These are phyloP conservation scores for Pycnonotus jocosus DNA, from an alignment of 2,113 vertebrate species.

Conservation along the genomic window DNA sequence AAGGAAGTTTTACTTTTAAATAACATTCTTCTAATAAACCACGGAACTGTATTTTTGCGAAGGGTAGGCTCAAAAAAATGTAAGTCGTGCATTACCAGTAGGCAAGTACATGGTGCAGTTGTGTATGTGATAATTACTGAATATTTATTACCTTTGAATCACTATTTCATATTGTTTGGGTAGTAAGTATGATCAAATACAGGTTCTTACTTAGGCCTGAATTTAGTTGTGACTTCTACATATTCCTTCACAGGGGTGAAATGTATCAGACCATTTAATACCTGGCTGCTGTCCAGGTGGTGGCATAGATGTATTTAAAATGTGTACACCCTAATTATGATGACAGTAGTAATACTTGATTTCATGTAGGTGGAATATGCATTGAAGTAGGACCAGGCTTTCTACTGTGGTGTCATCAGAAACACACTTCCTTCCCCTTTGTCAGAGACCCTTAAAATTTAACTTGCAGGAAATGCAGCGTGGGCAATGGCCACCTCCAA, in stretches of 20 bases:
- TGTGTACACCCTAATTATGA: background rate
- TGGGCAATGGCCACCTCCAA: slow-evolving; percentile 99
- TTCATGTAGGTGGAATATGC: background rate
- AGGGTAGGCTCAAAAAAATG: background rate
- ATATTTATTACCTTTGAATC: background rate
- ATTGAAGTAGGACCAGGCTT: background rate
- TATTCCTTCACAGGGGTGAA: background rate
- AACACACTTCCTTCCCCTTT: background rate
- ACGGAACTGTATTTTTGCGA: background rate
- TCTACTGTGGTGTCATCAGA: background rate
- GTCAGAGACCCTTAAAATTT: slow-evolving; percentile 13
- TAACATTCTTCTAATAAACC: background rate
- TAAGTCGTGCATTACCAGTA: background rate
- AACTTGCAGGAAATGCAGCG: slow-evolving; percentile 89
- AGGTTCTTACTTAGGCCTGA: background rate
- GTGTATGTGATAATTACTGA: background rate
- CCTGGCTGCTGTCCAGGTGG: background rate
- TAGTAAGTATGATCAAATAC: background rate
- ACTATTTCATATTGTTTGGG: background rate
- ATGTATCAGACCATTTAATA: background rate
- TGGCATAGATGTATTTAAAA: background rate
- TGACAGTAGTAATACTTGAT: background rate
- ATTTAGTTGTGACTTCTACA: background rate
- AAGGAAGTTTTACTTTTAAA: background rate
- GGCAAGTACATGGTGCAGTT: background rate